phyloP scores from a whole-genome alignment of 1,140 invertebrate genomes.

The Neodiprion virginianus region DNA sequence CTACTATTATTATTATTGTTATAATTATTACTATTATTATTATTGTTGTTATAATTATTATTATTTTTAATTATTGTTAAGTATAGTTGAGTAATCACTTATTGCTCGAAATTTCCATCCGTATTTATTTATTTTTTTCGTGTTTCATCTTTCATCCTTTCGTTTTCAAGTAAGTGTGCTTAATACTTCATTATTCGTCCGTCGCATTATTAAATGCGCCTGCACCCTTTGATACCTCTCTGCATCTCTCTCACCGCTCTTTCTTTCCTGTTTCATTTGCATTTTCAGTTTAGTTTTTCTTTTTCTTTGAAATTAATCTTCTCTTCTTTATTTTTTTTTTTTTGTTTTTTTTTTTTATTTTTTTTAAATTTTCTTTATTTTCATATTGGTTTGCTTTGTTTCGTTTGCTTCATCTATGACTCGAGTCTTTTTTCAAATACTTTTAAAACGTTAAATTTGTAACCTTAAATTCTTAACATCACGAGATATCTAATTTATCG shows the following conservation, averaged over 20 bases:
- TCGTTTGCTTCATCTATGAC: neutral
- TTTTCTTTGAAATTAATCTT: neutral
- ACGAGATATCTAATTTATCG: neutral
- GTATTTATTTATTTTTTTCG: constrained; percentile 20
- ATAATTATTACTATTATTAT: neutral
- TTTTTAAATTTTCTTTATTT: neutral
- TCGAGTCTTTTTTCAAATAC: constrained; percentile 2
- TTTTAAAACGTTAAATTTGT: neutral
- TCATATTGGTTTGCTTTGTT: neutral
- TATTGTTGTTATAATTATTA: constrained; percentile 12
- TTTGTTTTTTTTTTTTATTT: neutral
- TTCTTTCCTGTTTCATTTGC: neutral
- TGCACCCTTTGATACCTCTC: no score
- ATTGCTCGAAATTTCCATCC: constrained; percentile 53
- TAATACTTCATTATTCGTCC: neutral
- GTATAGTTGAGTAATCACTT: constrained; percentile 48
- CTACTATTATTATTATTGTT: neutral
- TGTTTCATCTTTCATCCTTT: constrained; percentile 14
- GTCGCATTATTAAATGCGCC: neutral
- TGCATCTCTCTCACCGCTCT: constrained; percentile 21
- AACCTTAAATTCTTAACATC: constrained; percentile 1
- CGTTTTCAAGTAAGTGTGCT: constrained; percentile 39
- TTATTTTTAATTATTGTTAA: constrained; percentile 26
- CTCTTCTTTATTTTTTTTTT: constrained; percentile 21
- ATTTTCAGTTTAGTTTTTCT: constrained; percentile 8